phyloP scores from a whole-genome alignment of 2,888 invertebrate genomes.

The Idaea aversata region DNA sequence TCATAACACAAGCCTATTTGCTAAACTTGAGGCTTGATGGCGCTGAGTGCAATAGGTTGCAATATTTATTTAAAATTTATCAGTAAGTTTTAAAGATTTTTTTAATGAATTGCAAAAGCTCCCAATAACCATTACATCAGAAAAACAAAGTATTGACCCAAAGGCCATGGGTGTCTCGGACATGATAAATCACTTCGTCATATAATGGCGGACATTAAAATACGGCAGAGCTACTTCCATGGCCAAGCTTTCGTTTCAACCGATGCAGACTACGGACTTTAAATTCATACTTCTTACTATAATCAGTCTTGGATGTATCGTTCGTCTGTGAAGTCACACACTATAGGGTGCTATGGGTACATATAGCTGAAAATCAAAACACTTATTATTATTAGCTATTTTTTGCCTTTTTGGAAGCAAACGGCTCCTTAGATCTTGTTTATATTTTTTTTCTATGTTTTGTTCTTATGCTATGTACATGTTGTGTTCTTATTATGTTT shows the following conservation, averaged over 20 bases:
- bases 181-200: conserved; percentile 20
- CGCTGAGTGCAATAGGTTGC: background rate
- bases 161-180: conserved; percentile 9
- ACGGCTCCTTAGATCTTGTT: conserved; percentile 13
- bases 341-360: background rate
- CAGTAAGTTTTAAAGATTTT: background rate
- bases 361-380: background rate
- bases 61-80: background rate
- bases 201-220: conserved; percentile 37
- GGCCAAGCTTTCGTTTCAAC: conserved; percentile 28
- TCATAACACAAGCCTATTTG: too few relatives aligned
- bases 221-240: conserved; percentile 39
- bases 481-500: too few relatives aligned
- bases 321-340: background rate
- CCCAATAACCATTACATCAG: background rate
- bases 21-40: background rate
- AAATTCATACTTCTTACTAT: background rate
- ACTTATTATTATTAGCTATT: background rate
- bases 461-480: too few relatives aligned
- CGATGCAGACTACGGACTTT: conserved; percentile 32
- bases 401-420: too few relatives aligned
- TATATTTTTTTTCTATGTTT: conserved; percentile 17
- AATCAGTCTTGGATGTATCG: background rate
- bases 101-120: background rate
- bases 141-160: conserved; percentile 3